Conservation (phyloP, 2,113 vertebrate species). For the Ptychochromis oligacanthus region DNA sequence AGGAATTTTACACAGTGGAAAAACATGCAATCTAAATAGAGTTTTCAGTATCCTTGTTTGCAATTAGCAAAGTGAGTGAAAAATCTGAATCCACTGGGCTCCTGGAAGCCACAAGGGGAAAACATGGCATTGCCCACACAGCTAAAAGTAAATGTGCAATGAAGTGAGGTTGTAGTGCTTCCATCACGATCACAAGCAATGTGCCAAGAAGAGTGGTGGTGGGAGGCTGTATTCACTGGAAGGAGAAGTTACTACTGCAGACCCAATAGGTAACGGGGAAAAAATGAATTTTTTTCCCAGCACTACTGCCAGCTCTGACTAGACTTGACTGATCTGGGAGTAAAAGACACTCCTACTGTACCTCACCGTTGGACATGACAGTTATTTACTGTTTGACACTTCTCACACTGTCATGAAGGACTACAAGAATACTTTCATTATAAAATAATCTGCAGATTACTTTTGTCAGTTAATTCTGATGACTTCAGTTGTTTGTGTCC, state of each 20-base stretch:
- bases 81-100: not conserved
- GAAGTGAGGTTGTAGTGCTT: not conserved
- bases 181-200: not conserved
- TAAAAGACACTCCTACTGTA: not conserved
- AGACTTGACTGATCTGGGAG: not conserved
- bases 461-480: not conserved
- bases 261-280: not conserved
- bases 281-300: not conserved
- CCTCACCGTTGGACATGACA: not conserved
- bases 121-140: not conserved
- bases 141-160: conserved; percentile 16
- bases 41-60: not conserved
- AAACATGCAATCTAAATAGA: not conserved
- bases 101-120: not conserved
- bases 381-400: not conserved
- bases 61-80: not conserved
- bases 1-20: not conserved
- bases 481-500: not conserved
- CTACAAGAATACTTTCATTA: not conserved
- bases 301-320: not conserved
- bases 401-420: not conserved
- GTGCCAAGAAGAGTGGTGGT: conserved; percentile 41
- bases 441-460: not conserved
- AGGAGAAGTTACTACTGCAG: conserved; percentile 20
- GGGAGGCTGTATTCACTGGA: conserved; percentile 31